A percentile compares a stretch with the other conserved stretches of the same genome.
Evolutionary conservation across 2,113 vertebrate species (phyloP).

Genomic region (Python bivittatus): DNA sequence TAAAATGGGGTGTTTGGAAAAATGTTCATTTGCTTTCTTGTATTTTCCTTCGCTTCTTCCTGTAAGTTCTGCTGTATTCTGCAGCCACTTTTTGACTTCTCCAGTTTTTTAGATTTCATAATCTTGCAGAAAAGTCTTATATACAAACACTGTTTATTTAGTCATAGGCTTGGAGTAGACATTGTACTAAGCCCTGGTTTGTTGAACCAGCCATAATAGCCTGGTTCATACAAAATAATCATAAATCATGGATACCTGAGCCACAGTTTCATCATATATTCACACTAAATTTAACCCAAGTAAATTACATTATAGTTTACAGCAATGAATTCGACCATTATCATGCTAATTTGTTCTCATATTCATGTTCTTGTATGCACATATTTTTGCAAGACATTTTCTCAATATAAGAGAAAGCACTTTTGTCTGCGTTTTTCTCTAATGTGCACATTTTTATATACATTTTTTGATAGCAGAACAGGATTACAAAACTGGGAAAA

Average conservation of each 20-base stretch:
- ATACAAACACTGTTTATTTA: neutral
- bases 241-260: neutral
- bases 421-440: neutral
- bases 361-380: neutral
- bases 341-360: neutral
- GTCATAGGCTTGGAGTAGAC: neutral
- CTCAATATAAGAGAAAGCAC: neutral
- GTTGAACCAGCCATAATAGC: neutral
- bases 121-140: neutral
- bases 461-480: neutral
- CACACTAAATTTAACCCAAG: neutral
- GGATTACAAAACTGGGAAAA: neutral
- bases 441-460: neutral
- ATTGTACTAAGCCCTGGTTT: neutral
- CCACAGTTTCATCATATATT: neutral
- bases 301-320: neutral
- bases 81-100: neutral
- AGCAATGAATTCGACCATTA: neutral
- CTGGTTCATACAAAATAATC: neutral
- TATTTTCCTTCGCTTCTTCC: neutral
- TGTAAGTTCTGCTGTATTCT: neutral
- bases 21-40: neutral
- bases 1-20: neutral
- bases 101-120: neutral
- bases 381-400: neutral